Percentiles rank a stretch among this genome's conserved stretches.
Evolutionary conservation across 2,888 invertebrate genomes (phyloP).

Genomic region (Anaspis maculata): DNA sequence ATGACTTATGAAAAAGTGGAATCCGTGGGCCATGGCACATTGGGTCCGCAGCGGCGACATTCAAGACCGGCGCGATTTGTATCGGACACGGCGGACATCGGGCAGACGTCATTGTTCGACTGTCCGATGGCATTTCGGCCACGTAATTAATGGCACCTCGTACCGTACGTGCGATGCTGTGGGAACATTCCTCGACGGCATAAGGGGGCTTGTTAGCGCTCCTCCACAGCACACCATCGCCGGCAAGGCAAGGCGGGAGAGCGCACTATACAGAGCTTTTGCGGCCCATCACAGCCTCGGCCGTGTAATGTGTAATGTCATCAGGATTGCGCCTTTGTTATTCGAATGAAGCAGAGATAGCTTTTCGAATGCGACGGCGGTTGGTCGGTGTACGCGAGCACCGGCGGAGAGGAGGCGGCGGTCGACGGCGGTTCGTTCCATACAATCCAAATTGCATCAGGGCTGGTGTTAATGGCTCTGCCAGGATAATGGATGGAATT

Average conservation of each 20-base stretch:
- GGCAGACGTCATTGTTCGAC: slow-evolving; percentile 28
- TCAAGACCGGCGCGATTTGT: slow-evolving; percentile 27
- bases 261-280: too few species aligned
- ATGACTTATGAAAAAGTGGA: too few species aligned
- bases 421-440: slow-evolving; percentile 27
- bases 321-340: slow-evolving; percentile 39
- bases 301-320: slow-evolving; percentile 38
- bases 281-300: too few species aligned
- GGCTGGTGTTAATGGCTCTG: slow-evolving; percentile 43
- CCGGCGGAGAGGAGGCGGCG: slow-evolving; percentile 17
- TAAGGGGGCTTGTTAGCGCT: slow-evolving; percentile 5
- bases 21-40: too few species aligned
- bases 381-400: too few species aligned
- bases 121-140: slow-evolving; percentile 28
- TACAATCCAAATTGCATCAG: slow-evolving; percentile 44
- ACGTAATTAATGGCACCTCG: slow-evolving; percentile 31
- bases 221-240: slow-evolving; percentile 4
- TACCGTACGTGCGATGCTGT: slow-evolving; percentile 24
- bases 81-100: slow-evolving; percentile 26
- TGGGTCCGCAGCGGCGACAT: too few species aligned
- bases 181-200: slow-evolving; percentile 24
- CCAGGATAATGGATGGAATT: slow-evolving; percentile 47
- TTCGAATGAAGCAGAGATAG: slow-evolving; percentile 37
- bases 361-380: slow-evolving; percentile 40
- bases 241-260: slow-evolving; percentile 4